These are phyloP conservation scores for Odocoileus hemionus DNA, from an alignment of 2,113 vertebrate genomes.

Conservation along the genomic window DNA sequence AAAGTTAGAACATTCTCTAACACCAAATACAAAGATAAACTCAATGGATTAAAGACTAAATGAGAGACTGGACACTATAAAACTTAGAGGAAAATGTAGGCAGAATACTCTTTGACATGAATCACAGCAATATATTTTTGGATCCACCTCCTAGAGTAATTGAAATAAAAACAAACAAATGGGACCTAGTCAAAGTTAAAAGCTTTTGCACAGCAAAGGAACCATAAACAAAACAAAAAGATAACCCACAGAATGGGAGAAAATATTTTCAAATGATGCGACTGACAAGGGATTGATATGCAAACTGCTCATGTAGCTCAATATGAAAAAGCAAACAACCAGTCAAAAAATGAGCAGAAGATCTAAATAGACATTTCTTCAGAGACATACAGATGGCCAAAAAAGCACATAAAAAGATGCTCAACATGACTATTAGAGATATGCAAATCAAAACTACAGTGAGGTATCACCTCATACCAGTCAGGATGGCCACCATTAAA, in stretches of 20 bases:
- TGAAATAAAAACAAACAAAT: neutral
- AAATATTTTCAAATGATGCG: neutral
- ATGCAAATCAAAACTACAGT: neutral
- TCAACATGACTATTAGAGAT: neutral
- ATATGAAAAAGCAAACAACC: neutral
- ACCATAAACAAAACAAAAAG: neutral
- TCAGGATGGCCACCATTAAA: neutral
- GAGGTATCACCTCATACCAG: neutral
- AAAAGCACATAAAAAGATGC: neutral
- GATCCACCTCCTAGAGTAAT: neutral
- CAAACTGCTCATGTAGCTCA: neutral
- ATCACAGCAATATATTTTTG: neutral
- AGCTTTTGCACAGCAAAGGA: neutral
- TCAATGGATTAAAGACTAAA: neutral
- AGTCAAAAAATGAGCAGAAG: neutral
- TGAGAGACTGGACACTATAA: neutral
- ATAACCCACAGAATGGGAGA: neutral
- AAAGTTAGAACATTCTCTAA: neutral
- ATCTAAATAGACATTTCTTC: neutral
- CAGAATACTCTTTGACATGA: neutral
- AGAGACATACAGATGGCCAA: neutral
- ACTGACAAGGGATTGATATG: neutral
- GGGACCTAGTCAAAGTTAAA: neutral
- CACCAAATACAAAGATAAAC: neutral
- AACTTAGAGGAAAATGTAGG: neutral